Evolutionary conservation across 2,797 vertebrate genomes (phyloP).

Genomic region (Arvicola amphibius): DNA sequence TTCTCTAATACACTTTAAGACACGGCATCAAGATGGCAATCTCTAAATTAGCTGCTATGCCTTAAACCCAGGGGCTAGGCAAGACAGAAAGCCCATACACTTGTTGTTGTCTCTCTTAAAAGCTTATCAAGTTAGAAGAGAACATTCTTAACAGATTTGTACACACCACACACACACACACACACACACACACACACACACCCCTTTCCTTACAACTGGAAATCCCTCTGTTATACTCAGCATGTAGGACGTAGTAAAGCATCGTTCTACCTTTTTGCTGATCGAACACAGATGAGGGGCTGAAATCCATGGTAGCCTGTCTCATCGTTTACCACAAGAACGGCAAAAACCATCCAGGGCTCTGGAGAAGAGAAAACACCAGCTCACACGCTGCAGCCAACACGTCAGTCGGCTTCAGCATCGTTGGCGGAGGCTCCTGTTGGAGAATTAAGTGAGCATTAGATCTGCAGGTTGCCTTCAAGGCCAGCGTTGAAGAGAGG

Average conservation of each 20-base stretch:
- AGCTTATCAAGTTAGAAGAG: background rate
- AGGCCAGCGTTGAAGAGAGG: conserved; percentile 48
- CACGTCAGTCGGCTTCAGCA: conserved; percentile 61
- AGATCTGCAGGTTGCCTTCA: conserved; percentile 76
- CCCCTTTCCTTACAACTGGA: background rate
- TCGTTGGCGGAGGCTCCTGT: conserved; percentile 38
- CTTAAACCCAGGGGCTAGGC: background rate
- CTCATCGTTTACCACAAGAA: conserved; percentile 78
- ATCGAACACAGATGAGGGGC: conserved; percentile 91
- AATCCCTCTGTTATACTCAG: background rate
- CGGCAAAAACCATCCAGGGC: conserved; percentile 76
- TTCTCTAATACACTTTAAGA: background rate
- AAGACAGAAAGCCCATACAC: conserved; percentile 10
- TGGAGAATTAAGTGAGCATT: conserved; percentile 71
- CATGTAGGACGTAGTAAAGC: conserved; percentile 64
- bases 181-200: conserved; percentile 45
- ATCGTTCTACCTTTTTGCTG: conserved; percentile 91
- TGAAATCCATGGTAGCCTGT: conserved; percentile 91
- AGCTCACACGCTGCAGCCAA: conserved; percentile 61
- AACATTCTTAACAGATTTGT: conserved; percentile 40
- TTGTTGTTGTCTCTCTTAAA: conserved; percentile 36
- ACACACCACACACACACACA: background rate
- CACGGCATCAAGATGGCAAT: background rate
- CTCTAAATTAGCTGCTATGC: background rate
- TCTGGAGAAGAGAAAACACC: conserved; percentile 66